These are phyloP conservation scores for Platycnemis pennipes DNA, from an alignment of 2,888 invertebrate genomes.

Conservation along the genomic window DNA sequence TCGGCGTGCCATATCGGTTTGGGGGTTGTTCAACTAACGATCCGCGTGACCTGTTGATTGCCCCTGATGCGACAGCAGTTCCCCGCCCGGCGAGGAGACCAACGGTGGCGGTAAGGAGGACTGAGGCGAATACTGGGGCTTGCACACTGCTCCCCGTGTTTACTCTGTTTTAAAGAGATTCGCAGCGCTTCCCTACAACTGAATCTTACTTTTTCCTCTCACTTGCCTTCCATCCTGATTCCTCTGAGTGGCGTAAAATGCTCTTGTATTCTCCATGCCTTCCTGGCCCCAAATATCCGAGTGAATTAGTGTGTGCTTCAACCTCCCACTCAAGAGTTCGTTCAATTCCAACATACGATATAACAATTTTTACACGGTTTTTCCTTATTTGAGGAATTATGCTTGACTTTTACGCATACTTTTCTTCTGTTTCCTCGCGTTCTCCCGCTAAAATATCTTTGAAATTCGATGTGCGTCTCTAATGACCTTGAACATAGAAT, in stretches of 20 bases:
- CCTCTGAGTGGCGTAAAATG: background rate
- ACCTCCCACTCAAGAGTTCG: no score
- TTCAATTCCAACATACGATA: no score
- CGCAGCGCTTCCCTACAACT: background rate
- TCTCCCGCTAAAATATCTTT: no score
- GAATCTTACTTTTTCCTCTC: background rate
- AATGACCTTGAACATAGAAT: no score
- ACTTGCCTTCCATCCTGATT: background rate
- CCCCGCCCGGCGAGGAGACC: constrained; percentile 71
- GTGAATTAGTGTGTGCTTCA: no score
- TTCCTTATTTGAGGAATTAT: no score
- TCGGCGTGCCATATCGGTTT: constrained; percentile 53
- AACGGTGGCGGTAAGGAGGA: constrained; percentile 76
- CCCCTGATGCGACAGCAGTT: constrained; percentile 70
- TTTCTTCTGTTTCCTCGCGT: no score
- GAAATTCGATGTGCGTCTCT: no score
- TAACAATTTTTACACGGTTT: no score
- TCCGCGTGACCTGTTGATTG: constrained; percentile 64
- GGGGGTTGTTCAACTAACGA: constrained; percentile 64
- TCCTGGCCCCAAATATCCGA: background rate
- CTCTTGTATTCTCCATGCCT: background rate
- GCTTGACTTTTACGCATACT: no score
- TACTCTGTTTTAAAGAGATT: background rate
- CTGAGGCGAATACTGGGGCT: constrained; percentile 72
- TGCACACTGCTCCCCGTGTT: background rate